Base-by-base conservation (phyloP, 1,140 invertebrate species). In the Zaprionus inermis region DNA sequence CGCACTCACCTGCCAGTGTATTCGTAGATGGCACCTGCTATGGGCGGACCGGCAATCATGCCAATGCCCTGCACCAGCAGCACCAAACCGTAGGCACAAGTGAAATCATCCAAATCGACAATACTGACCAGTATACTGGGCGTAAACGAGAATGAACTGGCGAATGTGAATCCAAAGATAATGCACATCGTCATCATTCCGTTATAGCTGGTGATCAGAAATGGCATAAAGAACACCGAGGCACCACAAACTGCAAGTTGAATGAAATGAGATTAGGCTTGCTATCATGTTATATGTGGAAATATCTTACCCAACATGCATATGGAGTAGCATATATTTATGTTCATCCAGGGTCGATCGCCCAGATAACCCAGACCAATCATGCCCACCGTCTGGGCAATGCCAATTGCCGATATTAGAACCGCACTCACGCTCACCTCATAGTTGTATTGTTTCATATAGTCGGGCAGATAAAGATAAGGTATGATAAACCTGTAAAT, bases 321-420 rank as follows among this genome's bases (percentile, higher is more conserved):
- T 16, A 95, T 82, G 0, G 96, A 95, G 91, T 97, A 98, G 1
- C 96, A 95, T 79, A 97, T 95, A 34, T 94, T 95, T 11, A 97
- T 95, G 91, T 97, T 96, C 92, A 97, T 95, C 97, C 96, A 97
- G 0, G 96, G 93, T 78, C 96, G 94, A 92, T 99, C 98, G 3
- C 98, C 98, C 38, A 98, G 94, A 94, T 97, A 98, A 1, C 98
- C 98, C 24, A 98, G 94, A 14, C 95, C 94, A 30, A 98, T 97
- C 96, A 97, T 97, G 91, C 97, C 97, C 84, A 98, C 94, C n/a
- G 96, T 97, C 91, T 97, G 98, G 1, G 96, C 95, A 70, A 98
- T 95, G 54, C 97, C 97, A 75, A 98, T 96, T 20, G 96, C 94
- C 67, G 96, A 97, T 61, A 98, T 94, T 57, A 97, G 93, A 66